Conservation (phyloP, 2,113 vertebrate genomes). For the Myotis davidii region DNA sequence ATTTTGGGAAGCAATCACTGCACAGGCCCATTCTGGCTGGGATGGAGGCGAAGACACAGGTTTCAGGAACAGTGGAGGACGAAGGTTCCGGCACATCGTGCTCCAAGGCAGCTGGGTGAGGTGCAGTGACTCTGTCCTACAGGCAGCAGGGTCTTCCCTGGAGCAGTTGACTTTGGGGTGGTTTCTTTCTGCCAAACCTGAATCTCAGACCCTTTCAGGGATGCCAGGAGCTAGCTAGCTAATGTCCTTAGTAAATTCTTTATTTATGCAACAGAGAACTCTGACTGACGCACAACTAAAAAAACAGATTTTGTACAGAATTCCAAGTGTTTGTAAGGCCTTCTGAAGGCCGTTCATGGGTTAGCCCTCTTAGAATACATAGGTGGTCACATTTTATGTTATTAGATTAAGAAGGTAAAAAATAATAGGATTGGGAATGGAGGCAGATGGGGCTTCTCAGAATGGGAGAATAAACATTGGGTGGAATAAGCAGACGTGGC, state of each 20-base stretch:
- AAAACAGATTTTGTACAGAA: background rate
- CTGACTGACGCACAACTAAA: background rate
- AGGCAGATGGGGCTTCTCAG: background rate
- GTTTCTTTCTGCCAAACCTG: background rate
- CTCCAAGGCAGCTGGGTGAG: background rate
- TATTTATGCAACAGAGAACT: background rate
- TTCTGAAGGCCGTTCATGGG: background rate
- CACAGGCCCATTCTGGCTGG: background rate
- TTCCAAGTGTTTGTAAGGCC: background rate
- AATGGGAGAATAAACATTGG: background rate
- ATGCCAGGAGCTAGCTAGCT: background rate
- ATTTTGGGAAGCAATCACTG: background rate
- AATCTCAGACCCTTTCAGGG: background rate
- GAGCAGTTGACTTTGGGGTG: background rate
- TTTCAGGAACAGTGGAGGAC: background rate
- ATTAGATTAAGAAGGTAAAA: background rate
- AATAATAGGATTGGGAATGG: background rate
- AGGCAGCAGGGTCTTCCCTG: background rate
- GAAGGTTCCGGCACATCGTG: background rate
- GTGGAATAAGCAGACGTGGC: background rate
- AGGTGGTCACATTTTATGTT: background rate
- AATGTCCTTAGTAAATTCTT: background rate
- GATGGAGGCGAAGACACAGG: background rate
- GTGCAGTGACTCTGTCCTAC: background rate
- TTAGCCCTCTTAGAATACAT: background rate